Base-by-base conservation (phyloP, 1,140 invertebrate species). In the Dinothrombium tinctorium region DNA sequence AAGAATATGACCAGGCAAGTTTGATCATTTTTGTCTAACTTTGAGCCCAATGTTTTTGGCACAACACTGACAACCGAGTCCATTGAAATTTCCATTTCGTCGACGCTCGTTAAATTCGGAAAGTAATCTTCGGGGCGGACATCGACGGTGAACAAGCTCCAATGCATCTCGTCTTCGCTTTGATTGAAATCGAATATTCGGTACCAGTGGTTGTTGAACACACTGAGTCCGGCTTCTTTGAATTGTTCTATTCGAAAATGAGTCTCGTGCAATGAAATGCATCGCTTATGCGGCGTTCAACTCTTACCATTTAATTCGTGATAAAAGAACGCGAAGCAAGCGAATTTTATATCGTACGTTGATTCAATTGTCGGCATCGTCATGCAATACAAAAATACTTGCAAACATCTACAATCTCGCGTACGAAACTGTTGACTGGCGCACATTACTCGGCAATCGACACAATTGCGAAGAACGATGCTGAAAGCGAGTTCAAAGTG, bases 351-450 rank as follows among this genome's bases (percentile, higher is more conserved):
- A 9, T 56, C 54, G 15, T 54, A 56, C 23, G 66, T 66, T 0
- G 68, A 59, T 51, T 72, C 69, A 44, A 72, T 71, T 42, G 68
- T 66, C 1, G 69, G 69, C 44, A 69, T 65, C 14, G 68, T 69
- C 6, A 59, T 50, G 52, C 68, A 70, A 39, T 57, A 60, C 2
- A 72, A 50, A 41, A 67, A 70, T 3, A 64, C 49, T 45, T 67
- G 59, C 14, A 72, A 49, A 20, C 62, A 59, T 41, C 56, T 56
- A 49, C 70, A 73, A 51, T 73, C 71, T 46, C 71, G 51, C 0
- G 68, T 62, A 21, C 71, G 55, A 49, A 71, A 69, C 52, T 73
- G 71, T 37, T 68, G 67, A 50, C 69, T 69, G 3, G 65, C 62
- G 29, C 61, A 56, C 20, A 69, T 55, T 40, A 70, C 51, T 6